A percentile compares a stretch with the other conserved stretches of the same genome.
Conservation (phyloP, 2,797 vertebrate species). For the Galaxias olidus region DNA sequence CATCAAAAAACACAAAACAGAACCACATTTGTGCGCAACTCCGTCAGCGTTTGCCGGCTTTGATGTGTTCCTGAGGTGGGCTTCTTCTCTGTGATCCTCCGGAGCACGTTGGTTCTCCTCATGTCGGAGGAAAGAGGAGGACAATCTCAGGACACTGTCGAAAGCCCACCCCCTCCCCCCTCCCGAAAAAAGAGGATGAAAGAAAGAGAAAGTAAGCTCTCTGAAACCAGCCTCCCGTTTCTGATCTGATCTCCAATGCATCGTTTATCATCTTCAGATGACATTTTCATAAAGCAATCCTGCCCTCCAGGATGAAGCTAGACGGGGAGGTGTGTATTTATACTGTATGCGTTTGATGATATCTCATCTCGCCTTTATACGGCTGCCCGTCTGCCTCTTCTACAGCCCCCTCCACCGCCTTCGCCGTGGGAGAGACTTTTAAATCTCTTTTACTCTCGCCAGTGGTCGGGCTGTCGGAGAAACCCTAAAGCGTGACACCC, state of each 20-base stretch:
- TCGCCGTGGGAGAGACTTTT: slow-evolving; percentile 19
- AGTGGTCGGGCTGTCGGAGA: slow-evolving; percentile 41
- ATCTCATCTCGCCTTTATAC: neutral
- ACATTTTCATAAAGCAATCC: no score
- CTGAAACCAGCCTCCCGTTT: no score
- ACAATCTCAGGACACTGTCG: neutral
- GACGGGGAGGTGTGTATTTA: no score
- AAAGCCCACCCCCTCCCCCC: neutral
- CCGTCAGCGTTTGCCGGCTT: slow-evolving; percentile 39
- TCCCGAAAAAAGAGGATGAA: no score
- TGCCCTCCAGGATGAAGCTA: no score
- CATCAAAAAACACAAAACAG: slow-evolving; percentile 12
- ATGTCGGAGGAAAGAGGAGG: slow-evolving; percentile 30
- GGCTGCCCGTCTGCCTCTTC: neutral
- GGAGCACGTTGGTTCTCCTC: slow-evolving; percentile 29
- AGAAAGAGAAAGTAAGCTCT: no score
- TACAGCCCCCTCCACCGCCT: slow-evolving; percentile 5
- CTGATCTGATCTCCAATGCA: no score
- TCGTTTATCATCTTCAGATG: no score
- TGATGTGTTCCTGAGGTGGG: slow-evolving; percentile 38
- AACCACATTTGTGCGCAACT: slow-evolving; percentile 34
- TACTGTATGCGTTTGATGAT: neutral
- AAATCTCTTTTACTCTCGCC: slow-evolving; percentile 21
- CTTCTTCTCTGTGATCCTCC: slow-evolving; percentile 13
- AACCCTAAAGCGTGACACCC: slow-evolving; percentile 47